phyloP scores from a whole-genome alignment of 2,797 vertebrate species.

The Philypnodon macrostomus region DNA sequence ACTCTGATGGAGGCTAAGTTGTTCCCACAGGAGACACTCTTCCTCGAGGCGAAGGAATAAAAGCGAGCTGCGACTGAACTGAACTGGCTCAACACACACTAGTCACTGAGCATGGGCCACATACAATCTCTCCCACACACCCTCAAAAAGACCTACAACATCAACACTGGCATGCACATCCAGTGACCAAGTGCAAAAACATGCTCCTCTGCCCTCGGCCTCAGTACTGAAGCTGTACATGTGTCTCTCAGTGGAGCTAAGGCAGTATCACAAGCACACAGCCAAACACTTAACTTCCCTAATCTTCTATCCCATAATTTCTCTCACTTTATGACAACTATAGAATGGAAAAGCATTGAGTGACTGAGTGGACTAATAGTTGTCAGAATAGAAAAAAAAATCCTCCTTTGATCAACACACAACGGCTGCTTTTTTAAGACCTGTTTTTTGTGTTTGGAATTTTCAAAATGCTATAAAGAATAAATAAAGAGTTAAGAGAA shows the following conservation, averaged over 20 bases:
- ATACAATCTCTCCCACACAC: conserved; percentile 76
- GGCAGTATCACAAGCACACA: conserved; percentile 87
- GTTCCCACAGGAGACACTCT: conserved; percentile 99
- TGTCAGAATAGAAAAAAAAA: conserved; percentile 49
- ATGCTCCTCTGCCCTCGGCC: conserved; percentile 72
- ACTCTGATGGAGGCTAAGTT: conserved; percentile 95
- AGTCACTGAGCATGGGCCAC: conserved; percentile 71
- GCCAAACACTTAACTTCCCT: conserved; percentile 66
- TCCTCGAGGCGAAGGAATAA: conserved; percentile 97
- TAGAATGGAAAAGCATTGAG: conserved; percentile 39
- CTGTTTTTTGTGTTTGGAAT: conserved; percentile 75
- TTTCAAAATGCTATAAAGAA: conserved; percentile 42
- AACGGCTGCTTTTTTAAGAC: conserved; percentile 74
- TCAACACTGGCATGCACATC: conserved; percentile 65
- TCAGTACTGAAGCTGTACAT: conserved; percentile 69
- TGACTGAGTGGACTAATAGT: conserved; percentile 59
- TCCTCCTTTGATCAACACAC: conserved; percentile 51
- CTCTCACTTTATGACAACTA: conserved; percentile 29
- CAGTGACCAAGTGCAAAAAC: conserved; percentile 66
- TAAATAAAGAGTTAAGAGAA: conserved; percentile 48
- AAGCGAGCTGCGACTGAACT: conserved; percentile 45
- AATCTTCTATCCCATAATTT: conserved; percentile 1
- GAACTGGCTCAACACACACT: conserved; percentile 65
- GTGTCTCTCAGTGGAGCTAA: conserved; percentile 74
- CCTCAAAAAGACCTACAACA: conserved; percentile 67